Conservation (phyloP, 2,797 vertebrate genomes). For the Oryzias sinensis region DNA sequence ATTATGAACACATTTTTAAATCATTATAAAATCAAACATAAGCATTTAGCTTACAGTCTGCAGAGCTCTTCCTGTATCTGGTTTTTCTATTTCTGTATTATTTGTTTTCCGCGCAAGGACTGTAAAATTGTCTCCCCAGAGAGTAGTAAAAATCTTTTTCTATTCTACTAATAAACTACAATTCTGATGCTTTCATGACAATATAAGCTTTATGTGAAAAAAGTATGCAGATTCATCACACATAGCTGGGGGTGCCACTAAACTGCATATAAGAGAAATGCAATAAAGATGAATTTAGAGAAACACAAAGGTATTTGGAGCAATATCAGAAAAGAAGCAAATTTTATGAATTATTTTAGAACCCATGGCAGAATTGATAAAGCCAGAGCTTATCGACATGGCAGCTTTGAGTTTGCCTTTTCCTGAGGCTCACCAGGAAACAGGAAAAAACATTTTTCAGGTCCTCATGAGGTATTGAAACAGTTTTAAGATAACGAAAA, state of each 20-base stretch:
- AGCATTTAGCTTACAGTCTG: too few species aligned
- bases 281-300: not conserved
- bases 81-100: not conserved
- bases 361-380: not conserved
- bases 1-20: not conserved
- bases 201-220: not conserved
- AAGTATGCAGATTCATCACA: not conserved
- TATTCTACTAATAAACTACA: not conserved
- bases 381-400: not conserved
- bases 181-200: not conserved
- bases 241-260: not conserved
- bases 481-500: too few species aligned
- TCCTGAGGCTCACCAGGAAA: not conserved
- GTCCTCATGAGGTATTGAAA: too few species aligned
- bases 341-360: not conserved
- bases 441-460: too few species aligned
- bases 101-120: not conserved
- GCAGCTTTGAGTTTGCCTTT: not conserved
- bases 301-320: not conserved
- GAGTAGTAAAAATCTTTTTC: too few species aligned
- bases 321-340: not conserved
- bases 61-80: too few species aligned
- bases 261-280: not conserved
- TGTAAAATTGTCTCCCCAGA: not conserved
- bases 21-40: not conserved